These are phyloP conservation scores for Axis porcinus DNA, from an alignment of 2,113 vertebrate genomes.

Conservation along the genomic window DNA sequence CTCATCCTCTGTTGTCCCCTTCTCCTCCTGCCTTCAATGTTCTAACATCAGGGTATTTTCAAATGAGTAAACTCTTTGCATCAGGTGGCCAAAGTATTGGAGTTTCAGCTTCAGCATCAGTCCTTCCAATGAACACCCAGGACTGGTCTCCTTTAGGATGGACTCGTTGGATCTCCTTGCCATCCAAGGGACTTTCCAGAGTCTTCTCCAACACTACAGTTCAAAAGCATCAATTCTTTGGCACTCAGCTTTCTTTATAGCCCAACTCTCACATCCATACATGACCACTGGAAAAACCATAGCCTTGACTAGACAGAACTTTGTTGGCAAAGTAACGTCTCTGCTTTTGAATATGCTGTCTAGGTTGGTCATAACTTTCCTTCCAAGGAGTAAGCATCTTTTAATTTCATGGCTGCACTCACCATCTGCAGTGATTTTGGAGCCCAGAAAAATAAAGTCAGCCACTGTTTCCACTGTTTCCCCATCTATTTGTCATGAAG, in stretches of 20 bases:
- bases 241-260: not conserved
- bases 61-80: not conserved
- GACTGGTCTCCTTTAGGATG: not conserved
- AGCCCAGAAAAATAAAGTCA: rapidly evolving
- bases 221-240: not conserved
- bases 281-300: not conserved
- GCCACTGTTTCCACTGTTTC: not conserved
- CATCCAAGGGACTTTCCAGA: not conserved
- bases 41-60: not conserved
- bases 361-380: not conserved
- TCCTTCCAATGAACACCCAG: not conserved
- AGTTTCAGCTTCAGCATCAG: not conserved
- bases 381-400: not conserved
- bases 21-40: not conserved
- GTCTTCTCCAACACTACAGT: too few species aligned
- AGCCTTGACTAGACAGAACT: rapidly evolving
- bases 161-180: not conserved
- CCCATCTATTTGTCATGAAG: not conserved
- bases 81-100: not conserved
- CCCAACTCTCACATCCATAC: not conserved
- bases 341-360: not conserved
- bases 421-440: not conserved
- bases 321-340: not conserved
- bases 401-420: not conserved
- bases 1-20: not conserved